Base-by-base conservation (phyloP, 2,888 invertebrate species). In the Encarsia formosa region DNA sequence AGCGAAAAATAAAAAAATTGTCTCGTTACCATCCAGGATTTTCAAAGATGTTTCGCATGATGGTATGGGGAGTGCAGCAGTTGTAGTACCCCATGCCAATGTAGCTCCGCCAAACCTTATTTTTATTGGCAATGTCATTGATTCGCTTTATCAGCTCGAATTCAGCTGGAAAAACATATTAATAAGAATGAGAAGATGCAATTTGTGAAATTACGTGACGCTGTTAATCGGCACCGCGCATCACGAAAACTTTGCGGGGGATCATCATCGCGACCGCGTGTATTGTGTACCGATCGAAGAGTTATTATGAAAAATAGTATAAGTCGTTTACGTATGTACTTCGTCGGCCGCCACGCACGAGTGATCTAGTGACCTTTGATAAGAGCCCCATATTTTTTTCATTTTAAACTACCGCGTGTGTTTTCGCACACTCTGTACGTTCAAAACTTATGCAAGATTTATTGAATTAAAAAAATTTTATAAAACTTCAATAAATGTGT, bases 11-110 rank as follows among this genome's bases (percentile, higher is more conserved):
- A n/a, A 19, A 19, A 5, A 26, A n/a, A n/a, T n/a, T n/a, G n/a
- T n/a, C 2, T 18, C 37, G 24, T 62, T 65, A 91, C 95, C 98
- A 99, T 76, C 98, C 99, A 41, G 99, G 98, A 78, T 99, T 99
- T 79, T 99, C 98, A 66, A 99, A 95, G 66, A 99, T 86, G 71
- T 99, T 99, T 49, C 99, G 80, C 79, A 91, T 82, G 56, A 99
- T 98, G 0, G 95, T 89, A 63, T 92, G 91, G 0, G 99, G 99
- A 2, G 95, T 91, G 69, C 91, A 89, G 67, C 97, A 98, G 72
- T 96, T 96, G 77, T 99, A 90, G 75, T 98, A 99, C 0, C 99
- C 99, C 91, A 98, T 95, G 4, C 99, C 99, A 50, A 99, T 96
- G 72, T 91, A 99, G 1, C 93, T 88, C 48, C 95, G 81, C 94